A percentile compares a stretch with the other conserved stretches of the same genome.
phyloP scores from a whole-genome alignment of 2,888 invertebrate genomes.

The Parnassius glacialis region DNA sequence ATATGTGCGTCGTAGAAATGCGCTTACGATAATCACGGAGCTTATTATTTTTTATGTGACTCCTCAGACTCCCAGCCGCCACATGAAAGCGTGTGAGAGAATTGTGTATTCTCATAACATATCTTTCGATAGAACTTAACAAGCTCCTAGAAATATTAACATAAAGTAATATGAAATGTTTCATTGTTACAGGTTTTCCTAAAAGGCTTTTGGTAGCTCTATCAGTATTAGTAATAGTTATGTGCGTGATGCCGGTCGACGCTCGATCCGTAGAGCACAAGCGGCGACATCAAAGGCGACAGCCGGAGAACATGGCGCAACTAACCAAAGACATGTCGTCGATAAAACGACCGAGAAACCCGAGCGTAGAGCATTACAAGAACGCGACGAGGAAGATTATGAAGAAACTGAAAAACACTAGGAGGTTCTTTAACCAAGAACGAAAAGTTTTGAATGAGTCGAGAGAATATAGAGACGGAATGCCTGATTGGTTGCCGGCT shows the following conservation, averaged over 20 bases:
- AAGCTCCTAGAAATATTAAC: neutral
- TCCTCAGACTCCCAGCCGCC: slow-evolving; percentile 41
- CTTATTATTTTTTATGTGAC: slow-evolving; percentile 78
- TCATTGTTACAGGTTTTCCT: slow-evolving; percentile 74
- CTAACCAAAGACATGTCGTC: slow-evolving; percentile 51
- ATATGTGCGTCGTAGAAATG: slow-evolving; percentile 37
- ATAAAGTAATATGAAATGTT: slow-evolving; percentile 18
- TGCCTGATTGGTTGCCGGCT: slow-evolving; percentile 67
- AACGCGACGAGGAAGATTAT: slow-evolving; percentile 60
- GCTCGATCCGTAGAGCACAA: slow-evolving; percentile 57
- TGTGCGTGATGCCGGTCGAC: slow-evolving; percentile 67
- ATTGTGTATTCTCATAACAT: slow-evolving; percentile 9
- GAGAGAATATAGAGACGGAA: slow-evolving; percentile 60
- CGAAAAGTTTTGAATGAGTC: slow-evolving; percentile 56
- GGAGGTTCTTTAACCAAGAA: slow-evolving; percentile 59
- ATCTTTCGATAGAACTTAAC: slow-evolving; percentile 1
- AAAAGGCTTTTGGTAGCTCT: slow-evolving; percentile 78
- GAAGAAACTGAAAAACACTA: slow-evolving; percentile 61
- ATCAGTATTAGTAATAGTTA: slow-evolving; percentile 65
- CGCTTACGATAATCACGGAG: slow-evolving; percentile 58
- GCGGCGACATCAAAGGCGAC: slow-evolving; percentile 57
- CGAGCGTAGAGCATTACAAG: slow-evolving; percentile 52
- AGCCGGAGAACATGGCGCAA: slow-evolving; percentile 46
- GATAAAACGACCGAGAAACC: slow-evolving; percentile 47
- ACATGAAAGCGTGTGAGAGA: slow-evolving; percentile 34